phyloP scores from a whole-genome alignment of 1,140 invertebrate species.

The Drosophila gunungcola region DNA sequence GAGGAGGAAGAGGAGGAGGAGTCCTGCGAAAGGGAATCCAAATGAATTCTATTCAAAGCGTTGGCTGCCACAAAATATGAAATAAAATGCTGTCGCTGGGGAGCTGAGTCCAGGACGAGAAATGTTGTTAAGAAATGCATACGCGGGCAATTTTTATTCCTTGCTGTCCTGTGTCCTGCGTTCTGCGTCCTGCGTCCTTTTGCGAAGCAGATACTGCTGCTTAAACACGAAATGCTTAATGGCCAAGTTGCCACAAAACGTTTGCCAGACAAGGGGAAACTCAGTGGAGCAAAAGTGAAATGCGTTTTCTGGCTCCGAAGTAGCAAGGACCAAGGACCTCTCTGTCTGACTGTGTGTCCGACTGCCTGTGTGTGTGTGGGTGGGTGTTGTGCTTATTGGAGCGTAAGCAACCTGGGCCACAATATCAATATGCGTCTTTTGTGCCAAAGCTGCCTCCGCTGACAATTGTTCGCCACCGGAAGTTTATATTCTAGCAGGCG shows the following conservation, averaged over 20 bases:
- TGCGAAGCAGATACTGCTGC: slow-evolving; percentile 13
- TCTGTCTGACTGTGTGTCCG: slow-evolving; percentile 28
- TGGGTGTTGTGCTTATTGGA: slow-evolving; percentile 49
- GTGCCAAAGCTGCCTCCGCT: slow-evolving; percentile 33
- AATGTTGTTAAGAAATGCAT: slow-evolving; percentile 76
- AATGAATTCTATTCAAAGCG: slow-evolving; percentile 78
- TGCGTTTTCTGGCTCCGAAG: slow-evolving; percentile 65
- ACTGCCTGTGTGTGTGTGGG: neutral
- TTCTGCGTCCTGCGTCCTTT: neutral
- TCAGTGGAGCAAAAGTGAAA: slow-evolving; percentile 72
- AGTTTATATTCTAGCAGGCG: slow-evolving; percentile 73
- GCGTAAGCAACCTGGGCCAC: slow-evolving; percentile 70
- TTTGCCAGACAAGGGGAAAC: slow-evolving; percentile 48
- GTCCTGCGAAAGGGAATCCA: slow-evolving; percentile 39
- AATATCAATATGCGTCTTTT: slow-evolving; percentile 77
- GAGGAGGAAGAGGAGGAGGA: slow-evolving; percentile 1
- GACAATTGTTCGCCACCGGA: slow-evolving; percentile 72
- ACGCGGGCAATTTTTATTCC: slow-evolving; percentile 67
- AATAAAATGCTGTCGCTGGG: slow-evolving; percentile 72
- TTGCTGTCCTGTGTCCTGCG: slow-evolving; percentile 9
- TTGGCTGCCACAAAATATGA: slow-evolving; percentile 60
- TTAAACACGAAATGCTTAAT: slow-evolving; percentile 73
- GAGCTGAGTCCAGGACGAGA: slow-evolving; percentile 28
- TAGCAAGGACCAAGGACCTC: slow-evolving; percentile 6
- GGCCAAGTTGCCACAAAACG: slow-evolving; percentile 79